Conservation (phyloP, 2,888 invertebrate species). For the Sisyra nigra region DNA sequence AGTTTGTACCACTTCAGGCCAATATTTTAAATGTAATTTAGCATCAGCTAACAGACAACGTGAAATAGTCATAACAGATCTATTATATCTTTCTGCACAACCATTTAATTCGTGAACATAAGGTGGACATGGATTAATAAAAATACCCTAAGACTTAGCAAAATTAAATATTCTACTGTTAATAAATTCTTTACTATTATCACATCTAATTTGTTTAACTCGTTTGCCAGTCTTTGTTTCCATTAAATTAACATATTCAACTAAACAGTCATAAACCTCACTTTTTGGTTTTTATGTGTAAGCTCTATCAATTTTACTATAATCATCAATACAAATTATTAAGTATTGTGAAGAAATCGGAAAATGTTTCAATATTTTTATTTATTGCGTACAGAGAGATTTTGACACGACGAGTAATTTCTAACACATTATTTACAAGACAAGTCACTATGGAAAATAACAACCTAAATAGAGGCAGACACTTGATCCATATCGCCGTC, state of each 20-base stretch:
- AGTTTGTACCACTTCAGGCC: constrained; percentile 11
- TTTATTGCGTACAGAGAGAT: no score
- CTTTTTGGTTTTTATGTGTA: constrained; percentile 6
- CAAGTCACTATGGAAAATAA: no score
- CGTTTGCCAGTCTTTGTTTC: constrained; percentile 6
- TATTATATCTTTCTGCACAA: constrained; percentile 14
- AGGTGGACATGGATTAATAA: constrained; percentile 11
- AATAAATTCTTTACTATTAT: constrained; percentile 9
- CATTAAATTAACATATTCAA: no score
- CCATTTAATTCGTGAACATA: constrained; percentile 14
- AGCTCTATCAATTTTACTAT: no score
- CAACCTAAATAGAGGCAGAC: no score
- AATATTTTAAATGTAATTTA: constrained; percentile 11
- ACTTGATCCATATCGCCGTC: no score
- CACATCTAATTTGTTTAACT: constrained; percentile 7
- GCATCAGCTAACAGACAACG: constrained; percentile 14
- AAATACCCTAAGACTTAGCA: constrained; percentile 12
- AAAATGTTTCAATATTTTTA: no score
- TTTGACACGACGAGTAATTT: no score
- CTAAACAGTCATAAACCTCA: constrained; percentile 5
- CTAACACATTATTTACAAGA: no score
- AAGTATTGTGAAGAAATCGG: no score
- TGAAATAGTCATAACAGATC: constrained; percentile 13
- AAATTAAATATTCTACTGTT: constrained; percentile 12
- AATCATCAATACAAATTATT: no score